Evolutionary conservation across 2,888 invertebrate species (phyloP).

Genomic region (Drosophila mettleri): DNA sequence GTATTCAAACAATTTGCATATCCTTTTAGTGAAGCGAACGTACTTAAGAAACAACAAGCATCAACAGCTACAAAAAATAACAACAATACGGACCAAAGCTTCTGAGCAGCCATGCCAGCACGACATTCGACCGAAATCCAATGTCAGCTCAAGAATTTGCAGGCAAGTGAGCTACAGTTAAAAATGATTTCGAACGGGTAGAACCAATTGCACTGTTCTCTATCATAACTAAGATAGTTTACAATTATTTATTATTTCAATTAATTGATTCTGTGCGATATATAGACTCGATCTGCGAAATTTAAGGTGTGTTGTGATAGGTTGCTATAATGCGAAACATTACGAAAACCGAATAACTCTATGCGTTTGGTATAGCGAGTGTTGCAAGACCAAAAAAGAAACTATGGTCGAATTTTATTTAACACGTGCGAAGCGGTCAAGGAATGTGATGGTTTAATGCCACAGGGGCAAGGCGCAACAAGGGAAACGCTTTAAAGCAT

Average conservation of each 20-base stretch:
- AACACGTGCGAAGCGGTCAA: slow-evolving; percentile 66
- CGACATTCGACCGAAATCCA: slow-evolving; percentile 78
- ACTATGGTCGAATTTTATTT: slow-evolving; percentile 67
- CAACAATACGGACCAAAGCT: slow-evolving; percentile 30
- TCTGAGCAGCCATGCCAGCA: slow-evolving; percentile 60
- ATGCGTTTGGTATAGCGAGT: not conserved
- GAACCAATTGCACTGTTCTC: not conserved
- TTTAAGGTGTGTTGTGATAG: not conserved
- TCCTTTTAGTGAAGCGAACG: slow-evolving; percentile 75
- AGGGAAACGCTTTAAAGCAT: slow-evolving; percentile 36
- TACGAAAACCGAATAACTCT: not conserved
- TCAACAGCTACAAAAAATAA: slow-evolving; percentile 32
- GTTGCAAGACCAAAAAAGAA: slow-evolving; percentile 25
- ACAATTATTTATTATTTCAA: not conserved
- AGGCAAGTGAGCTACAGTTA: slow-evolving; percentile 13
- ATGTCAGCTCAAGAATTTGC: slow-evolving; percentile 79
- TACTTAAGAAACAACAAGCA: slow-evolving; percentile 71
- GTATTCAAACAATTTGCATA: slow-evolving; percentile 80
- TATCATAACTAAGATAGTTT: not conserved
- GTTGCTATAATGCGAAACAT: not conserved
- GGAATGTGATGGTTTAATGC: slow-evolving; percentile 46
- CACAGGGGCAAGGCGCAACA: slow-evolving; percentile 12
- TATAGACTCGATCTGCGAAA: not conserved
- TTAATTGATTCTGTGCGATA: not conserved
- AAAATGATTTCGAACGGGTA: not conserved